These are phyloP conservation scores for Telmatherina bonti DNA, from an alignment of 2,797 vertebrate genomes.

Conservation along the genomic window DNA sequence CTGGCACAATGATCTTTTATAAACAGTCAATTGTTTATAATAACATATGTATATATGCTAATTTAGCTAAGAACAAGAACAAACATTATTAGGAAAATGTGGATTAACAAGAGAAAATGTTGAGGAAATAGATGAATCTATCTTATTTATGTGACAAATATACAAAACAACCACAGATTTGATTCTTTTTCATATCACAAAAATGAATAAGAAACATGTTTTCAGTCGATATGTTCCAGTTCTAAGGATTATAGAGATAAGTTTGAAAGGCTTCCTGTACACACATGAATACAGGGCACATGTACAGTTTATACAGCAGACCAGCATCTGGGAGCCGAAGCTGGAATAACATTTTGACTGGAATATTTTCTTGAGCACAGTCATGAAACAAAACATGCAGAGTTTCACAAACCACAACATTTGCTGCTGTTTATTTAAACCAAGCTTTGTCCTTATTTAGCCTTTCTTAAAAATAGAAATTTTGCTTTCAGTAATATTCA, in stretches of 20 bases:
- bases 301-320: neutral
- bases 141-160: neutral
- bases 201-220: neutral
- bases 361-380: conserved; percentile 22
- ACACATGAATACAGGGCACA: conserved; percentile 14
- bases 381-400: conserved; percentile 33
- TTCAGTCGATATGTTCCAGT: neutral
- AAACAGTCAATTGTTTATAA: neutral
- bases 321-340: conserved; percentile 22
- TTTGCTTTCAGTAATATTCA: neutral
- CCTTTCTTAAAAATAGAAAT: neutral
- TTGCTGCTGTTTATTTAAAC: conserved; percentile 36
- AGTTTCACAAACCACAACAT: conserved; percentile 31
- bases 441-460: conserved; percentile 10
- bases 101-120: neutral
- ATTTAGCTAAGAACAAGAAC: neutral
- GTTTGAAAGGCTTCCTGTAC: neutral
- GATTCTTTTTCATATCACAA: neutral
- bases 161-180: neutral
- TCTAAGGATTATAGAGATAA: neutral
- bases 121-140: neutral
- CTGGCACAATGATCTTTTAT: neutral
- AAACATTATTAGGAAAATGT: neutral
- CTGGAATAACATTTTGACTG: conserved; percentile 50
- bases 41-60: neutral